These are phyloP conservation scores for Drosophila kuntzei DNA, from an alignment of 2,888 invertebrate species.

Conservation along the genomic window DNA sequence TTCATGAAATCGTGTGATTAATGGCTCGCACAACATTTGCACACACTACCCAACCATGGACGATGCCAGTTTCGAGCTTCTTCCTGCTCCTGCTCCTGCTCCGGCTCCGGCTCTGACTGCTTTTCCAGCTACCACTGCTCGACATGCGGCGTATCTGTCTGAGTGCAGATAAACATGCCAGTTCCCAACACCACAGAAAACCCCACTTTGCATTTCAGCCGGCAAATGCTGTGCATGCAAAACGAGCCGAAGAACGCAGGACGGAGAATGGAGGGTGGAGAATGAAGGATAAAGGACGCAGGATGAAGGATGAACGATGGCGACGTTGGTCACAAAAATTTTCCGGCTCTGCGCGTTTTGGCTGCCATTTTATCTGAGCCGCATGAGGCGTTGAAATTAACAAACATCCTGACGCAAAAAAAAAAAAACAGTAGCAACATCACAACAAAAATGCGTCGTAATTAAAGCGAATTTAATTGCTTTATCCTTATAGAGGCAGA, in stretches of 20 bases:
- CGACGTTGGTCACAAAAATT: constrained; percentile 75
- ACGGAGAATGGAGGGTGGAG: constrained; percentile 6
- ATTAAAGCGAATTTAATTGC: constrained; percentile 81
- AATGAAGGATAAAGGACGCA: constrained; percentile 5
- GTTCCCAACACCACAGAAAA: constrained; percentile 33
- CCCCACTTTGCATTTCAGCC: constrained; percentile 42
- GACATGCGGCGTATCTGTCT: constrained; percentile 79
- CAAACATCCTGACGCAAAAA: constrained; percentile 65
- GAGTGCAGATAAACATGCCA: constrained; percentile 79
- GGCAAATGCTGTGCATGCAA: constrained; percentile 75
- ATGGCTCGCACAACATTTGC: constrained; percentile 85
- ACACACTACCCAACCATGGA: constrained; percentile 73
- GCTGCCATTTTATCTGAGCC: constrained; percentile 73
- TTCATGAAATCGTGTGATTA: constrained; percentile 86
- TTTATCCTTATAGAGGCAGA: constrained; percentile 53
- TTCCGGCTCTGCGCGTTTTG: constrained; percentile 76
- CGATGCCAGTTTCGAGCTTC: constrained; percentile 33
- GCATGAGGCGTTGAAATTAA: constrained; percentile 81
- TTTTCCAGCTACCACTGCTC: constrained; percentile 53
- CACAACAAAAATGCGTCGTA: constrained; percentile 70
- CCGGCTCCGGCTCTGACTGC: constrained; percentile 18
- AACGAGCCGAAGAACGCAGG: constrained; percentile 48
- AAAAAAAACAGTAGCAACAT: constrained; percentile 46
- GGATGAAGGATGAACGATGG: constrained; percentile 39
- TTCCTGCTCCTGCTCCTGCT: constrained; percentile 17